Conservation (phyloP, 2,113 vertebrate species). For the Misgurnus mizolepis region DNA sequence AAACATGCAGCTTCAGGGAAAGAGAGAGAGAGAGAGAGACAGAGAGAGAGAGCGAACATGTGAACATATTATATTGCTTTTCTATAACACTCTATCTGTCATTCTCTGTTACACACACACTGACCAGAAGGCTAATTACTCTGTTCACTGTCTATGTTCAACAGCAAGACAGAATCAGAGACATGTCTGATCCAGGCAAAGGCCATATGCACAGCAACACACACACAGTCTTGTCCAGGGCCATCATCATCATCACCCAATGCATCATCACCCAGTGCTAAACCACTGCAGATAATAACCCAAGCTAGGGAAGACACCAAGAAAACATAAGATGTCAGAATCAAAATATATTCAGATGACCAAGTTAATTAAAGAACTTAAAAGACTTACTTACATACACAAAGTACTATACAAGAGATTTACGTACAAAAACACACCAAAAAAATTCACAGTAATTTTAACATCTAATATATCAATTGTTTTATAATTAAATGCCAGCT, state of each 20-base stretch:
- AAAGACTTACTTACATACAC: too few relatives aligned
- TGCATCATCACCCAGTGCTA: too few relatives aligned
- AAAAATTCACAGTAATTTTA: too few relatives aligned
- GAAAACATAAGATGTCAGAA: too few relatives aligned
- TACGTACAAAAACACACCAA: too few relatives aligned
- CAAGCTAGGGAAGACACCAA: too few relatives aligned
- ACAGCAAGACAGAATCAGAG: conserved; percentile 15
- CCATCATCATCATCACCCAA: background rate
- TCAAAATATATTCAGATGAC: too few relatives aligned
- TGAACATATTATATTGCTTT: conserved; percentile 17
- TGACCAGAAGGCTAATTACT: conserved; percentile 19
- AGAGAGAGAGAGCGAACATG: conserved; percentile 12
- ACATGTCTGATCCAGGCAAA: conserved; percentile 1
- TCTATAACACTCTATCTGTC: conserved; percentile 1
- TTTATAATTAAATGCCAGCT: too few relatives aligned
- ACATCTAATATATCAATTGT: too few relatives aligned
- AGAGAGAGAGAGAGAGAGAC: background rate
- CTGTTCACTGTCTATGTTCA: conserved; percentile 25
- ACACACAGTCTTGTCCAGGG: background rate
- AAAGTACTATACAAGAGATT: too few relatives aligned
- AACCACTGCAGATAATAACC: conserved; percentile 31
- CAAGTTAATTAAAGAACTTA: too few relatives aligned
- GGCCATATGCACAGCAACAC: conserved; percentile 16
- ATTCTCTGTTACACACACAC: conserved; percentile 21
- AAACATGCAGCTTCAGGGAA: conserved; percentile 54